Evolutionary conservation across 2,888 invertebrate species (phyloP).

Genomic region (Agapetus fuscipes): DNA sequence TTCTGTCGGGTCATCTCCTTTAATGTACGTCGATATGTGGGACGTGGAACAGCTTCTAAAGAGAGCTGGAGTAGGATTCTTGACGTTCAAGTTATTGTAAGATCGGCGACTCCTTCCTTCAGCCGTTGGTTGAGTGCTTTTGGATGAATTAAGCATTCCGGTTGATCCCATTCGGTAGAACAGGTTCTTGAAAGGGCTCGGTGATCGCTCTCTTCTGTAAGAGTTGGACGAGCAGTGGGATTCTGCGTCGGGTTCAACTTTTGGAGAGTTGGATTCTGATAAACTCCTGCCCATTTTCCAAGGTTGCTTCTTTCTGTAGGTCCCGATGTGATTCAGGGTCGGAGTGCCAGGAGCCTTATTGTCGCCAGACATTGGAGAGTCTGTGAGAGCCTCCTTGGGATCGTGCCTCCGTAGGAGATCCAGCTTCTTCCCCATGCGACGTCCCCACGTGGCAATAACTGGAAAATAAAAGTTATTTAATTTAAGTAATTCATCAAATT

Average conservation of each 20-base stretch:
- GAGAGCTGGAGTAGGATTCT: conserved; percentile 38
- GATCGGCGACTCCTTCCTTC: conserved; percentile 30
- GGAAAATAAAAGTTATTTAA: conserved; percentile 25
- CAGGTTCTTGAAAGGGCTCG: conserved; percentile 61
- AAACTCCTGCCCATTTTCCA: conserved; percentile 50
- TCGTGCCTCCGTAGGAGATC: conserved; percentile 62
- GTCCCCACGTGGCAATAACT: conserved; percentile 67
- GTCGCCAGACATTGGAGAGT: conserved; percentile 28
- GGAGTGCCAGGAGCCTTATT: conserved; percentile 24
- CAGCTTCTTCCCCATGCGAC: conserved; percentile 67
- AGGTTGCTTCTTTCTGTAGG: conserved; percentile 45
- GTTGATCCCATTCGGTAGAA: conserved; percentile 70
- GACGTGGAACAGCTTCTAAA: conserved; percentile 71
- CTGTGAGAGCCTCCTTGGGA: conserved; percentile 44
- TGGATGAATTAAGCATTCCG: conserved; percentile 58
- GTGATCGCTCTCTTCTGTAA: conserved; percentile 45
- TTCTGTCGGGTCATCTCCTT: conserved; percentile 73
- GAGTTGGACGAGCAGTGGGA: conserved; percentile 33
- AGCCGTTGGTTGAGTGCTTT: conserved; percentile 36
- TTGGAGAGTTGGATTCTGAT: conserved; percentile 39
- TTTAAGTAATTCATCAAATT: neutral
- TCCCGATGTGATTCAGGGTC: conserved; percentile 32
- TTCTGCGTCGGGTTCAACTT: conserved; percentile 39
- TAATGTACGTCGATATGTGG: conserved; percentile 63
- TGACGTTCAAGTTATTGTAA: conserved; percentile 36